Conservation (phyloP, 2,113 vertebrate genomes). For the Leucoraja erinaceus region DNA sequence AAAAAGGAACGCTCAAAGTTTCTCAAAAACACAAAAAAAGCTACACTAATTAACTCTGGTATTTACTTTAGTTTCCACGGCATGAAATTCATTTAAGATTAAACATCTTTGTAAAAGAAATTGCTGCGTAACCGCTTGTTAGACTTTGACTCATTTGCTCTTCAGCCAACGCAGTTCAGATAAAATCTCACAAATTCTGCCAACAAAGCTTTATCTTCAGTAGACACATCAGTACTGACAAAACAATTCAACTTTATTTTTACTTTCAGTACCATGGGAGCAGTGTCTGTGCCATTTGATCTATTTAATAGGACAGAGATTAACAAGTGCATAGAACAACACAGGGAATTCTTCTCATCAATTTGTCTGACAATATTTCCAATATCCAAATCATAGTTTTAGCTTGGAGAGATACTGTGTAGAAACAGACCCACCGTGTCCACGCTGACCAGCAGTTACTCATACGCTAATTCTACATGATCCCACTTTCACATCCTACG, state of each 20-base stretch:
- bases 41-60: neutral
- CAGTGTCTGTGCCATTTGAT: neutral
- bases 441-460: no score
- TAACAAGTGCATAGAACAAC: neutral
- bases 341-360: neutral
- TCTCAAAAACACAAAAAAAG: neutral
- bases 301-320: neutral
- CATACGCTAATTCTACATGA: no score
- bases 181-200: constrained; percentile 29
- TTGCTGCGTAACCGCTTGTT: neutral
- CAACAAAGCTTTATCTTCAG: constrained; percentile 33
- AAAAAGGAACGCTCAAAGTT: neutral
- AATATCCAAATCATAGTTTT: neutral
- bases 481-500: no score
- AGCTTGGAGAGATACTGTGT: no score
- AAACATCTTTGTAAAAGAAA: neutral
- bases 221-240: neutral
- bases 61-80: constrained; percentile 12
- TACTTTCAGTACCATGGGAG: neutral
- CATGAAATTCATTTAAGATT: neutral
- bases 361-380: neutral
- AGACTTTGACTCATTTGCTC: constrained; percentile 20
- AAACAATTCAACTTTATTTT: constrained; percentile 15
- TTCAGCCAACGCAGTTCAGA: constrained; percentile 13
- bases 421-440: no score